A percentile compares a stretch with the other conserved stretches of the same genome.
Conservation (phyloP, 2,113 vertebrate genomes). For the Ceyx melanurus region DNA sequence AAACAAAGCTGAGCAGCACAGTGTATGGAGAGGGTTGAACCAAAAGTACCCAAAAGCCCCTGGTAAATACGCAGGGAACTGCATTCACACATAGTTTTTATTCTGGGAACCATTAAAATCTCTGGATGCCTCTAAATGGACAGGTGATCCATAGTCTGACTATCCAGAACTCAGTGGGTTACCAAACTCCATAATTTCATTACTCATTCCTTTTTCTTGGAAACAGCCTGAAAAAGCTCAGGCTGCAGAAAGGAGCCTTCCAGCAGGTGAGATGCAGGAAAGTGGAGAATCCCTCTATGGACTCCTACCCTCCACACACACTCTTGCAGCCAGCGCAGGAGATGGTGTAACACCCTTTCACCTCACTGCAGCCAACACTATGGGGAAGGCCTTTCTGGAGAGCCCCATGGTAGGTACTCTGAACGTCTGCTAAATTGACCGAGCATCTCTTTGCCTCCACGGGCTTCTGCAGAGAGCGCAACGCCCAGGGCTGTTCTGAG, state of each 20-base stretch:
- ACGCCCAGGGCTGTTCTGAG: too few species aligned
- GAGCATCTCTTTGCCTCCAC: background rate
- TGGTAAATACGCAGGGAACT: background rate
- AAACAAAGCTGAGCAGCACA: background rate
- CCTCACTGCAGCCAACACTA: background rate
- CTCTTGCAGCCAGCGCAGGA: background rate
- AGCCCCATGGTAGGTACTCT: background rate
- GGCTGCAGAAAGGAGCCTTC: background rate
- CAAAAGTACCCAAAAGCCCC: rapidly evolving
- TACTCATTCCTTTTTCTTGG: background rate
- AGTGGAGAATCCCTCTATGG: rapidly evolving
- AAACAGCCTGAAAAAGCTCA: background rate
- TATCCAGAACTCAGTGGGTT: background rate
- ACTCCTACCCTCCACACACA: background rate
- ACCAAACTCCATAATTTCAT: background rate
- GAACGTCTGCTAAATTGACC: rapidly evolving
- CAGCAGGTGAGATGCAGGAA: background rate
- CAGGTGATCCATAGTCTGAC: too few species aligned
- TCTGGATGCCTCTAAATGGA: background rate
- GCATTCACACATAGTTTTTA: background rate
- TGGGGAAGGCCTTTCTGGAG: rapidly evolving
- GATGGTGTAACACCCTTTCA: background rate
- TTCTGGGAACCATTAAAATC: background rate
- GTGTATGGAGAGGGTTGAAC: background rate
- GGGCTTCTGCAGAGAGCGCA: background rate